Base-by-base conservation (phyloP, 1,140 invertebrate species). In the Drosophila carrolli region DNA sequence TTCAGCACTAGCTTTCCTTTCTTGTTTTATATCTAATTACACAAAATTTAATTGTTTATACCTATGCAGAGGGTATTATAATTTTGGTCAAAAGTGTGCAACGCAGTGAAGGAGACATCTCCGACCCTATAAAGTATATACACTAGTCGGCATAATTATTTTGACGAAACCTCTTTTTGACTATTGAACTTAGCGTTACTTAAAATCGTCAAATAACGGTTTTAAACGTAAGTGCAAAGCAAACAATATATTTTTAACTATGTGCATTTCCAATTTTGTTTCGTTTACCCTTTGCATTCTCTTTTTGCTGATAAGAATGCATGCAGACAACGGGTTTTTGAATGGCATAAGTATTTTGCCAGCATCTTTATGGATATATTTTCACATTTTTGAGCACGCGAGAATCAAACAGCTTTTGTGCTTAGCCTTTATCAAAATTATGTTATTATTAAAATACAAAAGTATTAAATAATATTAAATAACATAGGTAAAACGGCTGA, bases 401-500 rank as follows among this genome's bases (percentile, higher is more conserved):
- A 50, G 7, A 43, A 43, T 41, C 53, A 55, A 41, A 14, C 6
- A 55, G 41, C 38, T 54, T 54, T 14, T 23, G 51, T 54, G 46
- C 40, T 40, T 60, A 48, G 50, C 16, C 50, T 60, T 48, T 35
- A 29, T 6, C 19, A 32, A 32, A 7, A 32, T 32, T 32, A 32
- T 7, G 5, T 8, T 8, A 5, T 32, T 32, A 32, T 32, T 32
- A 32, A 32, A 32, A 32, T 7, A 32, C 0, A 32, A 32, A 32
- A 8, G 5, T 32, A 32, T 54, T 54, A n/a, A 54, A 55, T 27
- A 41, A n/a, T 27, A 23, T 40, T 55, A 40, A 9, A 41, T 41
- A 55, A 41, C 37, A 55, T 55, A 23, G 53, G 37, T 38, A 40
- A 59, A 62, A 51, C 48, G 37, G 16, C 16, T 54, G 51, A 54